Evolutionary conservation across 92 coral and sea anemone genomes (phyloP), one percentile per base, ranked within the genome.

Genomic region (Pocillopora meandrina): DNA sequence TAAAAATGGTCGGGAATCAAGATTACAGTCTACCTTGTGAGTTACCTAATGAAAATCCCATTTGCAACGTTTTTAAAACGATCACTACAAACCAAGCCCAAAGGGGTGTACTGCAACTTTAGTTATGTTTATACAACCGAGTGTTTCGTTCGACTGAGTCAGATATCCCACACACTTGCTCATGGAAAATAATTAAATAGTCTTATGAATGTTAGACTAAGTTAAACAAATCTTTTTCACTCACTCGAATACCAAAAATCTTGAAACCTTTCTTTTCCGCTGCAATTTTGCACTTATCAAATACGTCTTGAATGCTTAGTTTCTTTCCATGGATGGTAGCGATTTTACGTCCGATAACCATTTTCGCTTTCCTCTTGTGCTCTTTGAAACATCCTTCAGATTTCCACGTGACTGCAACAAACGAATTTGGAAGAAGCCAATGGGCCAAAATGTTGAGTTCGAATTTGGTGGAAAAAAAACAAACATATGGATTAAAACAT

Each of bases 191-290:
- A 42, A 3, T 42, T 42, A 2, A 3, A 7, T 42, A 2, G 52
- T 42, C 18, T 1, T 18, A 64, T 9, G 11, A 64, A 7, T 19
- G 21, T 19, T 18, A 64, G 21, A 6, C 23, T 1, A 62, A 9
- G 61, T 9, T 17, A 62, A 62, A 8, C 9, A 16, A 64, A 19
- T 11, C 33, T 21, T 65, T 65, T 35, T 12, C 36, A 2, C 73
- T 68, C 36, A 68, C 73, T 68, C 55, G 73, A 19, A 68, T 68
- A 18, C 49, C 52, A 68, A 68, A 68, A 12, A 68, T 68, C 55
- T 14, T n/a, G 73, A 26, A 68, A 49, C 73, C 73, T 1, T 33
- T 34, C 26, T 1, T 12, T 47, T 68, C 73, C 20, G 73, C 73
- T 68, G 33, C 36, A 68, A 49, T 19, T 68, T 68, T 68, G n/a